Base-by-base conservation (phyloP, 2,113 vertebrate genomes). In the Heterotilapia buettikoferi region DNA sequence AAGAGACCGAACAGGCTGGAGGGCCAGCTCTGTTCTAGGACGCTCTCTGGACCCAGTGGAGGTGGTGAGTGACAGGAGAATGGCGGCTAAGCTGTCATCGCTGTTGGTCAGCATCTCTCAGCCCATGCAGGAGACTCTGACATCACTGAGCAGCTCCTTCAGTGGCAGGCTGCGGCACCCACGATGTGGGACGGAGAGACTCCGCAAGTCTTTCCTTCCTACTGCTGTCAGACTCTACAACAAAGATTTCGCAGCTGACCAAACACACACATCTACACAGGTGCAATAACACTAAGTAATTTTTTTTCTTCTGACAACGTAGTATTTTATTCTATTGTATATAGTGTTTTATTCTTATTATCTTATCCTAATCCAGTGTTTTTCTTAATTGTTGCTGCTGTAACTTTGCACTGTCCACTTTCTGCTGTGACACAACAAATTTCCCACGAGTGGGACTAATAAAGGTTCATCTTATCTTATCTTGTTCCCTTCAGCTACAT, bases 31-130 rank as follows among this genome's bases (percentile, higher is more conserved):
- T 52, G 18, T 9, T 52, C 4, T 52, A 52, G 50, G 50, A 52
- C 0, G 3, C 18, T 5, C 50, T n/a, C 50, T 53, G 19, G 50
- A 53, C 2, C 50, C 50, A 0, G 5, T 53, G 50, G 5, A n/a
- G 50, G 50, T 53, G 50, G 50, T n/a, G 19, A 10, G 19, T n/a
- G 50, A 53, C 50, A 53, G 50, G 19, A 53, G 50, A 53, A 50
- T 45, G 6, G 43, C 3, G 13, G 43, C 13, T 45, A 7, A 9
- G 19, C 19, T 53, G 19, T 53, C 50, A 1, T n/a, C 9, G 3
- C 50, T 53, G 19, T 53, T 53, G 19, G 50, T 6, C 52, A 53
- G 5, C 19, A n/a, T 53, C 50, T 53, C 50, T 9, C 52, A 53
- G 9, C 19, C 9, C 19, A 0, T 53, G 3, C 52, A 53, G 52